Evolutionary conservation across 2,113 vertebrate genomes (phyloP), one percentile per base, ranked within the genome.

Genomic region (Entelurus aequoreus): DNA sequence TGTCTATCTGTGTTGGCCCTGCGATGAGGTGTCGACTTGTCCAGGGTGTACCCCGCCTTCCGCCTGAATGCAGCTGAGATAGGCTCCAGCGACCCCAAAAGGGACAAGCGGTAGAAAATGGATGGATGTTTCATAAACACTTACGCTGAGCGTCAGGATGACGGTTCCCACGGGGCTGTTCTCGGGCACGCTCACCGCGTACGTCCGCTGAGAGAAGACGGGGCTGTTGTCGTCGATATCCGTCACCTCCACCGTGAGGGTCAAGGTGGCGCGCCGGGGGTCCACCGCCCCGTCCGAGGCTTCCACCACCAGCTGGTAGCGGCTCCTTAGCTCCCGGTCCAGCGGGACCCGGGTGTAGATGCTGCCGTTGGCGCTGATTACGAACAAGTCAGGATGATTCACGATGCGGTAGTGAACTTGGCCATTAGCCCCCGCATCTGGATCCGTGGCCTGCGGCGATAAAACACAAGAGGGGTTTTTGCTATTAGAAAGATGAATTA

Each of bases 221-320:
- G 97, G 97, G 64, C 95, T 98, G 75, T 98, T 99, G 82, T 99
- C 97, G 51, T 99, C 92, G 0, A 98, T 93, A 64, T 99, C 97
- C 38, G 84, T 79, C 54, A 99, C 90, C 57, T 81, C 88, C 78
- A 99, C 81, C 0, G 87, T 82, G 62, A 98, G 36, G 1, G 91
- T 92, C 6, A 95, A 55, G 0, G 88, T 87, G 44, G 94, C 89
- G 44, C 87, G 91, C 0, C 95, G 93, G 0, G 95, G 93, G 68
- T 97, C 93, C 6, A 83, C 86, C 0, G 96, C 96, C 11, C 93
- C 92, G 0, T 99, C 97, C 0, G 94, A 96, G 2, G 95, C 95
- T 84, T 96, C 93, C 8, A 98, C 93, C 2, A 88, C 76, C 42
- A 99, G 89, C 53, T 95, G 90, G 0, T 98, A 98, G 21, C 83